Percentiles rank a stretch among this genome's conserved stretches.
These are phyloP conservation scores for Cryptocephalus moraei DNA, from an alignment of 2,888 invertebrate genomes.

Conservation along the genomic window DNA sequence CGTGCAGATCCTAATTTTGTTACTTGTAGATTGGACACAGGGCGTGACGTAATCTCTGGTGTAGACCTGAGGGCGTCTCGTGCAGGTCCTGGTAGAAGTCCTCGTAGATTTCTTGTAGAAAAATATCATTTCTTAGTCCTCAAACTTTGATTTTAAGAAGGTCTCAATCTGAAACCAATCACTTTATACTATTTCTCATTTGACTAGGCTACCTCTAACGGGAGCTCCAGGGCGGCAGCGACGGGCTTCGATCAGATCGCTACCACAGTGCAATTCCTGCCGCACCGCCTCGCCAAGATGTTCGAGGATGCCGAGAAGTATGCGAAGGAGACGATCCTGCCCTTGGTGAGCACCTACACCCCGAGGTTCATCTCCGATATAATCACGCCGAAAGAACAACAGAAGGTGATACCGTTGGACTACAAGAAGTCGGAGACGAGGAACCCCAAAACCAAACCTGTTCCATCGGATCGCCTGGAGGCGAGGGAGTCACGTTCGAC, in stretches of 20 bases:
- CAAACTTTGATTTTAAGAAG: too few relatives aligned
- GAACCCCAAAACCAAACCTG: conserved; percentile 8
- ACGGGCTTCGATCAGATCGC: conserved; percentile 29
- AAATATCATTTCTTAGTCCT: too few relatives aligned
- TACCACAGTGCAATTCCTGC: conserved; percentile 67
- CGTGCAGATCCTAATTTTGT: too few relatives aligned
- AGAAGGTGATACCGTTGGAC: conserved; percentile 31
- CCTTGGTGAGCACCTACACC: conserved; percentile 68
- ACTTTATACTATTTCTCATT: too few relatives aligned
- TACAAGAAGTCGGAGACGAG: conserved; percentile 25
- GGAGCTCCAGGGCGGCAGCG: too few relatives aligned
- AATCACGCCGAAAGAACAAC: conserved; percentile 25
- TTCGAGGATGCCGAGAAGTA: conserved; percentile 74
- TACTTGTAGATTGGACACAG: too few relatives aligned
- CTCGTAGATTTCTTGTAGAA: too few relatives aligned
- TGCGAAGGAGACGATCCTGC: conserved; percentile 65
- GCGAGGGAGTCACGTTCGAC: conserved; percentile 5
- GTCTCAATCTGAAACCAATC: too few relatives aligned
- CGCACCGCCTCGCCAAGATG: conserved; percentile 66
- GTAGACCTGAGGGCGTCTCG: too few relatives aligned
- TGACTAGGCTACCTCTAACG: too few relatives aligned
- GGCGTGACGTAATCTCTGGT: too few relatives aligned
- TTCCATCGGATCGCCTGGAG: neutral
- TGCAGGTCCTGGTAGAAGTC: too few relatives aligned
- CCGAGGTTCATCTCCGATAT: conserved; percentile 50